These are phyloP conservation scores for Muscidifurax raptorellus DNA, from an alignment of 1,140 invertebrate genomes.

Conservation along the genomic window DNA sequence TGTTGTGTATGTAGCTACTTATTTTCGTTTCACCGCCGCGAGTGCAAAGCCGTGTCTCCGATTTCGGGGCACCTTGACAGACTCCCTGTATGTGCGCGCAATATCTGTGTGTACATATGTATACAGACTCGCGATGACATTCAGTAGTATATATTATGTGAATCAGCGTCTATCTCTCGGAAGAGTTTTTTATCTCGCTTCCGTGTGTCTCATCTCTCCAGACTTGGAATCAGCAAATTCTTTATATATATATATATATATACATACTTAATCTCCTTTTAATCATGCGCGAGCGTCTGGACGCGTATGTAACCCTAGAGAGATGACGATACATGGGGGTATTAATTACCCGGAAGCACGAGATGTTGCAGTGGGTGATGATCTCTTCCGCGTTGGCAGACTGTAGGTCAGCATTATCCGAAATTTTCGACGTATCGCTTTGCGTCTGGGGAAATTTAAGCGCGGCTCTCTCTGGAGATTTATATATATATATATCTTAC, in stretches of 20 bases:
- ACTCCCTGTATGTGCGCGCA: conserved; percentile 16
- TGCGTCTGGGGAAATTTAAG: not conserved
- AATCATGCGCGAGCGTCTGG: not conserved
- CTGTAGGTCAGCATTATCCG: conserved; percentile 13
- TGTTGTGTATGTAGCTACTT: too few species aligned
- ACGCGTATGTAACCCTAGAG: not conserved
- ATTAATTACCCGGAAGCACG: too few species aligned
- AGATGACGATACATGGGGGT: too few species aligned
- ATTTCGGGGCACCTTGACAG: conserved; percentile 24
- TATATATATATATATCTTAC: not conserved
- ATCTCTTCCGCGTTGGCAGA: conserved; percentile 35
- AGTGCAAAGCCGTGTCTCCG: conserved; percentile 37
- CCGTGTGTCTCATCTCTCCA: not conserved
- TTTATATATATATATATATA: too few species aligned
- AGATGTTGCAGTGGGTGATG: not conserved
- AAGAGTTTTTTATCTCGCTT: conserved; percentile 20
- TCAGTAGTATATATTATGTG: not conserved
- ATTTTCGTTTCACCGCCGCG: too few species aligned
- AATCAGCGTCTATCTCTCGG: not conserved
- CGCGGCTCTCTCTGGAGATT: too few species aligned
- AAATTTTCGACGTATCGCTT: not conserved
- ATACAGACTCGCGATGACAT: not conserved
- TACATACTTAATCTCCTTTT: not conserved
- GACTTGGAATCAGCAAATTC: conserved; percentile 26
- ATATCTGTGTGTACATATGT: too few species aligned